A percentile compares a stretch with the other conserved stretches of the same genome.
Conservation (phyloP, 2,113 vertebrate genomes). For the Haliaeetus leucogaster region DNA sequence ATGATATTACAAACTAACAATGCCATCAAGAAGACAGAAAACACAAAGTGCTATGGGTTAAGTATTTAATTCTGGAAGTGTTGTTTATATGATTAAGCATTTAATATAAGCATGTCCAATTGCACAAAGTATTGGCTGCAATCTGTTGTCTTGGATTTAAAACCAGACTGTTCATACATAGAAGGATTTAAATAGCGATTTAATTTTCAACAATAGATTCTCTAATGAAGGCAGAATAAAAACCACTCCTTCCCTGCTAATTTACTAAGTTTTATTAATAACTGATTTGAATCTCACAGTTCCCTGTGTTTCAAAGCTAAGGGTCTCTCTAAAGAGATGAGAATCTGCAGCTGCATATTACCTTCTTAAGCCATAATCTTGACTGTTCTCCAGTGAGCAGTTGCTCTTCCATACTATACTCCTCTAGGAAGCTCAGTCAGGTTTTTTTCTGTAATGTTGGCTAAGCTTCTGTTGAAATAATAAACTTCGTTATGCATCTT, state of each 20-base stretch:
- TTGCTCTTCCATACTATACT: not conserved
- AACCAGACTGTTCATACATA: not conserved
- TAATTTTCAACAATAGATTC: not conserved
- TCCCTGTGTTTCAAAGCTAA: not conserved
- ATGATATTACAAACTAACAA: not conserved
- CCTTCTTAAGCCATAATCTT: not conserved
- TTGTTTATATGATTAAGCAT: not conserved
- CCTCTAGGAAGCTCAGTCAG: not conserved
- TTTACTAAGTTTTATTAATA: not conserved
- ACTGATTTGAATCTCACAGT: not conserved
- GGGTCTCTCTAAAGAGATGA: not conserved
- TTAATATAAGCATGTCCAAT: not conserved
- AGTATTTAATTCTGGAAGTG: not conserved
- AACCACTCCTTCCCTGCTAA: not conserved
- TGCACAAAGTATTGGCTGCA: not conserved
- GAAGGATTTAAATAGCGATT: not conserved
- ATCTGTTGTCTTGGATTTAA: not conserved
- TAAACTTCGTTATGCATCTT: not conserved
- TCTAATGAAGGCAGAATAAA: not conserved
- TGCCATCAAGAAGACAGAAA: not conserved
- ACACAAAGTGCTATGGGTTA: not conserved
- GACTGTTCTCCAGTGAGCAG: not conserved
- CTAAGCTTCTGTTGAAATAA: not conserved
- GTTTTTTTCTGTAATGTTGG: not conserved
- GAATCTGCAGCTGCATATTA: not conserved